Evolutionary conservation across 2,888 invertebrate genomes (phyloP), one percentile per base, ranked within the genome.

Genomic region (Eupithecia tripunctaria): DNA sequence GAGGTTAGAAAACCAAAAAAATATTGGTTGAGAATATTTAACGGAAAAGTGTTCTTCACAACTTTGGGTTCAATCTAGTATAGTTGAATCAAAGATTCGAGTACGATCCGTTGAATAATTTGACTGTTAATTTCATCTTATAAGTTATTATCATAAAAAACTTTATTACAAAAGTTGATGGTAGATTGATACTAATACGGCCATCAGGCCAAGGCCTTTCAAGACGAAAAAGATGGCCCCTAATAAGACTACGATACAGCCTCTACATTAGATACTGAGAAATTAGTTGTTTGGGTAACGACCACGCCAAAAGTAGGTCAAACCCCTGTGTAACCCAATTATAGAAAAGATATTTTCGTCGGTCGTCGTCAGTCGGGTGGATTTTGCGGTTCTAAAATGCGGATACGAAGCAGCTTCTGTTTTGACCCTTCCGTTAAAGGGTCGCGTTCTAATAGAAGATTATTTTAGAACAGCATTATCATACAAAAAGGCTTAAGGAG

Each of bases 311-410:
- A 75, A 70, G 60, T 75, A 75, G 72, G 73, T 25, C 86, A 87
- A 0, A 86, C 85, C 27, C 81, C 82, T 18, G 73, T 71, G 56
- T 68, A 70, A 72, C 70, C 4, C 86, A 73, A 76, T 70, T 76
- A 72, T 68, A 41, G 60, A 32, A 75, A 68, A 67, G 62, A 66
- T 74, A 70, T 74, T 72, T 72, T 75, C 25, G 59, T 41, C 27
- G 47, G 47, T 1, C 21, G 36, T 2, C 15, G 43, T 4, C 15
- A 36, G 14, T 27, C 43, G 64, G 68, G 38, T 25, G 60, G 32
- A 64, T 36, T 72, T 12, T 56, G 56, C 25, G 51, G 51, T n/a
- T 51, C 21, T 51, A 21, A 7, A 65, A 68, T 27, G n/a, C 51
- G 56, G 68, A 71, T 47, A 67, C 56, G 56, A 56, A 56, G 12